A percentile compares a stretch with the other conserved stretches of the same genome.
Evolutionary conservation across 2,888 invertebrate species (phyloP).

Genomic region (Drosophila algonquin): DNA sequence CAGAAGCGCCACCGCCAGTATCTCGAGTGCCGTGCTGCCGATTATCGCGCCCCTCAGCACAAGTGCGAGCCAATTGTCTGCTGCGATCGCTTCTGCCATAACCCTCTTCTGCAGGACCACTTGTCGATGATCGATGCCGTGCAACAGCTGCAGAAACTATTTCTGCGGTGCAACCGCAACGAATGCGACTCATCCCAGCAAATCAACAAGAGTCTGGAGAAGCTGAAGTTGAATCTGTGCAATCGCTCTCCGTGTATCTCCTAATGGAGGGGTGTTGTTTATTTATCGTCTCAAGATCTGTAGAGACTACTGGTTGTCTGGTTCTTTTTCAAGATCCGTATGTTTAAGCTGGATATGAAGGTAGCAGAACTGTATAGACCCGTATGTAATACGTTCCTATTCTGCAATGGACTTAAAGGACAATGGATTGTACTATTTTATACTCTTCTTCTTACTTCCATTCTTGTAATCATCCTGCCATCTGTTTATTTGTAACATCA

Average conservation of each 20-base stretch:
- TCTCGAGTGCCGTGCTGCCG: neutral
- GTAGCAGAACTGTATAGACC: slow-evolving; percentile 13
- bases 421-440: neutral
- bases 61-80: slow-evolving; percentile 34
- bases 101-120: slow-evolving; percentile 10
- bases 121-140: slow-evolving; percentile 42
- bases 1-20: slow-evolving; percentile 21
- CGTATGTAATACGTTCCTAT: slow-evolving; percentile 19
- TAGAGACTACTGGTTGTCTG: neutral
- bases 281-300: too few relatives aligned
- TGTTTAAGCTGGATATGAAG: too few relatives aligned
- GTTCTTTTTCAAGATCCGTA: slow-evolving; percentile 9
- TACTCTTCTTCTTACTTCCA: neutral
- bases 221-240: slow-evolving; percentile 30
- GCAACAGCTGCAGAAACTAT: slow-evolving; percentile 30
- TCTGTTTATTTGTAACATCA: too few relatives aligned
- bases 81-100: slow-evolving; percentile 13
- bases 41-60: neutral
- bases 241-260: too few relatives aligned
- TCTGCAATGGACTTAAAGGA: neutral
- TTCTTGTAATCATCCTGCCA: neutral
- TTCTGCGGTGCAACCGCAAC: neutral
- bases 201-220: neutral
- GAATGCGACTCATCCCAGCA: too few relatives aligned
- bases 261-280: too few relatives aligned